phyloP scores from a whole-genome alignment of 2,888 invertebrate species.

The Pediacus dermestoides region DNA sequence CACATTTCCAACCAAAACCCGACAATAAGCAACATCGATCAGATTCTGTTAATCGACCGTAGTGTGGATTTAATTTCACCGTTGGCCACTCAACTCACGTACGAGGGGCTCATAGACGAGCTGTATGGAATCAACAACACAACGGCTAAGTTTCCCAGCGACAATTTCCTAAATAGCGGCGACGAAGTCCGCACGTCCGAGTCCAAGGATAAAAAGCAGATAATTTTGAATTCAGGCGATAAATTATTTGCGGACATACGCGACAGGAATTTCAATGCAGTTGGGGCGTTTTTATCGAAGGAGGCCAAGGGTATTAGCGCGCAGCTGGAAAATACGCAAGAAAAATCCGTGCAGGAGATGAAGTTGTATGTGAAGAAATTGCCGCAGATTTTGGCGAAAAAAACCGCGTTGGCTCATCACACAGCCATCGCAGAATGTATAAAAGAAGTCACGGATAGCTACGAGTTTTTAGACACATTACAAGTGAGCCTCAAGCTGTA shows the following conservation, averaged over 20 bases:
- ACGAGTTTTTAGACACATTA: conserved; percentile 46
- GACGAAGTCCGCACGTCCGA: conserved; percentile 59
- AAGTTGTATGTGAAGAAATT: conserved; percentile 88
- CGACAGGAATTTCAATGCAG: conserved; percentile 89
- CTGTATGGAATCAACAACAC: conserved; percentile 81
- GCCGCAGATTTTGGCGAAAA: conserved; percentile 81
- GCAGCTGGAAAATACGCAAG: conserved; percentile 81
- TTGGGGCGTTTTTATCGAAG: conserved; percentile 79
- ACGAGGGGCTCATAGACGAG: conserved; percentile 96
- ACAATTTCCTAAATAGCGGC: conserved; percentile 72
- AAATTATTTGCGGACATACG: conserved; percentile 84
- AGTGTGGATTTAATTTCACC: conserved; percentile 89
- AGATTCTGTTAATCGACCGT: conserved; percentile 85
- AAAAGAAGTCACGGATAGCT: conserved; percentile 68
- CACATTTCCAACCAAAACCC: conserved; percentile 30
- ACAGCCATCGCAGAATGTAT: conserved; percentile 92
- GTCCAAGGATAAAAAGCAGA: conserved; percentile 64
- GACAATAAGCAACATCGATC: conserved; percentile 68
- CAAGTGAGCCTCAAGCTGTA: conserved; percentile 32
- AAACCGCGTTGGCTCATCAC: conserved; percentile 81
- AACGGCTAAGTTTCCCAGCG: conserved; percentile 79
- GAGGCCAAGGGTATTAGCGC: conserved; percentile 83
- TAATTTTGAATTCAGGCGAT: conserved; percentile 86
- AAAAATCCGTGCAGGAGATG: conserved; percentile 91
- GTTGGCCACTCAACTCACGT: conserved; percentile 91